These are phyloP conservation scores for Porites rus DNA, from an alignment of 92 coral and sea anemone species.

Conservation along the genomic window DNA sequence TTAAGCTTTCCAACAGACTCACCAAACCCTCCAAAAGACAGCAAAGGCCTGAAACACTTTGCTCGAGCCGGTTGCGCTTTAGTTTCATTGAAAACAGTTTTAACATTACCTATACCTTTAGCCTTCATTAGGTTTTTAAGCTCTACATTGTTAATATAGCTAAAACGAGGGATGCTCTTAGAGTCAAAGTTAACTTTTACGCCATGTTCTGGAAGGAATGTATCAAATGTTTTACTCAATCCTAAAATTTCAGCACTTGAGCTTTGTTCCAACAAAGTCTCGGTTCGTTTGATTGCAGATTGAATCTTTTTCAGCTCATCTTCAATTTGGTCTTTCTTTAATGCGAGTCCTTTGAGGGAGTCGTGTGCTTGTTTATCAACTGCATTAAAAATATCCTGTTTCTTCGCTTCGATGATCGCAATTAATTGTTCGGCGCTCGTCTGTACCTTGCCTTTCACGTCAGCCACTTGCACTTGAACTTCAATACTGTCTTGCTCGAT, in stretches of 20 bases:
- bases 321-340: too few species aligned
- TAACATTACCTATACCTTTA: neutral
- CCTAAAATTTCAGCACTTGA: too few species aligned
- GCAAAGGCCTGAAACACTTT: too few species aligned
- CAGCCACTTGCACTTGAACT: neutral
- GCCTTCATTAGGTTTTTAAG: neutral
- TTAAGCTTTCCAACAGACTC: neutral
- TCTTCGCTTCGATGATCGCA: slow-evolving; percentile 3
- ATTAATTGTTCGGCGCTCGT: neutral
- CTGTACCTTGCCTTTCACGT: neutral
- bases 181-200: too few species aligned
- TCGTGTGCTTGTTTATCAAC: neutral
- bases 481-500: neutral
- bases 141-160: neutral
- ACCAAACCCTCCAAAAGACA: neutral
- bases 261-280: too few species aligned
- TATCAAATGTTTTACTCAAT: too few species aligned
- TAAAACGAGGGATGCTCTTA: neutral
- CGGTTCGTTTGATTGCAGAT: too few species aligned
- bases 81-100: neutral
- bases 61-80: neutral
- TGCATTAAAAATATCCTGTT: neutral
- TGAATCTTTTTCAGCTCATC: too few species aligned
- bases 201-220: too few species aligned
- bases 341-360: neutral